A percentile compares a stretch with the other conserved stretches of the same genome.
Evolutionary conservation across 2,113 vertebrate genomes (phyloP).

Genomic region (Tupaia tana): DNA sequence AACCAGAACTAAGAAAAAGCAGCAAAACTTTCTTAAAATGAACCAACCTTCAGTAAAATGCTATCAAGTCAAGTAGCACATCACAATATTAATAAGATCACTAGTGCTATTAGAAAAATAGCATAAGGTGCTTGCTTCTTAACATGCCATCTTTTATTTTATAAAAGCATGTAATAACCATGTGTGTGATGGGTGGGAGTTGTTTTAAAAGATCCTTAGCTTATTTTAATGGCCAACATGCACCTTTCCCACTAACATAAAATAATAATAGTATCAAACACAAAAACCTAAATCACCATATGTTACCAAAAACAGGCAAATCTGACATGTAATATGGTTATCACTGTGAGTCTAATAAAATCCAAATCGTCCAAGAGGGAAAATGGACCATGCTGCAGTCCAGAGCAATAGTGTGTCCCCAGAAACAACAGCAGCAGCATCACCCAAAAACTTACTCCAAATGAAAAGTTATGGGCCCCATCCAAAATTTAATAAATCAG

Average conservation of each 20-base stretch:
- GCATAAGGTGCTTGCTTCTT: not conserved
- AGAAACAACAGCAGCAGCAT: not conserved
- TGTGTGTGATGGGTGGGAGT: not conserved
- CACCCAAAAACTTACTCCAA: not conserved
- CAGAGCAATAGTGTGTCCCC: not conserved
- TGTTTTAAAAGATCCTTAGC: slow-evolving; percentile 13
- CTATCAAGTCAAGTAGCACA: not conserved
- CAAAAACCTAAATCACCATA: not conserved
- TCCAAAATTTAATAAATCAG: not conserved
- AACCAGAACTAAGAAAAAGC: not conserved
- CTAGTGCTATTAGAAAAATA: not conserved
- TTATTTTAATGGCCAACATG: not conserved
- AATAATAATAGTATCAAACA: slow-evolving; percentile 13
- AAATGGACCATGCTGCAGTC: not conserved
- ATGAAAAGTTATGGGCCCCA: not conserved
- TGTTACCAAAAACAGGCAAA: not conserved
- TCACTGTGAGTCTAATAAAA: not conserved
- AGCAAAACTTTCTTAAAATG: slow-evolving; percentile 17
- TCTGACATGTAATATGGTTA: not conserved
- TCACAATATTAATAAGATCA: not conserved
- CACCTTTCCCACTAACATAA: not conserved
- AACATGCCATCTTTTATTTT: not conserved
- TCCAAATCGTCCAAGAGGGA: not conserved
- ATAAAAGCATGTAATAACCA: not conserved
- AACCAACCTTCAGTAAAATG: slow-evolving; percentile 25